Conservation (phyloP, 2,113 vertebrate genomes). For the Falcunculus frontatus region DNA sequence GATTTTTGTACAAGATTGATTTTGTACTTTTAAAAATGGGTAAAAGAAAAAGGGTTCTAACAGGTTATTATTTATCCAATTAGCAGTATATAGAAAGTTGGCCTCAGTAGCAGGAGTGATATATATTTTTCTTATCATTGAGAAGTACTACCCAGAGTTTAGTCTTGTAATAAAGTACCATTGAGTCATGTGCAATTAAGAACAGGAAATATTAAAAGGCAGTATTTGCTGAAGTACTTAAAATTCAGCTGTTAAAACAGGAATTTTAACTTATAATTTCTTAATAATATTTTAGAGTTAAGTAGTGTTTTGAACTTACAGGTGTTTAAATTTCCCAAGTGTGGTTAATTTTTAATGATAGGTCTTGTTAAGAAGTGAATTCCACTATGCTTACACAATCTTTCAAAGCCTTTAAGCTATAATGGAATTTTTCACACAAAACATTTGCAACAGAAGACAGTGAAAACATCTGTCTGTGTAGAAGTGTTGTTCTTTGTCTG, state of each 20-base stretch:
- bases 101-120: not conserved
- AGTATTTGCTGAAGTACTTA: slow-evolving; percentile 60
- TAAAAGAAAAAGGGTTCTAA: not conserved
- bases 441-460: not conserved
- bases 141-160: slow-evolving; percentile 44
- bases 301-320: slow-evolving; percentile 44
- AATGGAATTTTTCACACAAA: slow-evolving; percentile 13
- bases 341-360: slow-evolving; percentile 60
- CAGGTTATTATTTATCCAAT: slow-evolving; percentile 33
- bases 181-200: slow-evolving; percentile 59
- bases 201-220: slow-evolving; percentile 62
- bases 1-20: not conserved
- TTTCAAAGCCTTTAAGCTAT: slow-evolving; percentile 30
- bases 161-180: slow-evolving; percentile 43
- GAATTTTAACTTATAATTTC: slow-evolving; percentile 54
- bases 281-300: slow-evolving; percentile 46
- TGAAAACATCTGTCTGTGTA: not conserved
- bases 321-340: slow-evolving; percentile 60
- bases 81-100: not conserved
- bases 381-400: slow-evolving; percentile 48
- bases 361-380: slow-evolving; percentile 44
- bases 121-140: slow-evolving; percentile 48
- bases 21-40: not conserved
- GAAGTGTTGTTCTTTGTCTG: not conserved
- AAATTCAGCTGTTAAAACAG: slow-evolving; percentile 70